Evolutionary conservation across 2,888 invertebrate genomes (phyloP).

Genomic region (Pyralis farinalis): DNA sequence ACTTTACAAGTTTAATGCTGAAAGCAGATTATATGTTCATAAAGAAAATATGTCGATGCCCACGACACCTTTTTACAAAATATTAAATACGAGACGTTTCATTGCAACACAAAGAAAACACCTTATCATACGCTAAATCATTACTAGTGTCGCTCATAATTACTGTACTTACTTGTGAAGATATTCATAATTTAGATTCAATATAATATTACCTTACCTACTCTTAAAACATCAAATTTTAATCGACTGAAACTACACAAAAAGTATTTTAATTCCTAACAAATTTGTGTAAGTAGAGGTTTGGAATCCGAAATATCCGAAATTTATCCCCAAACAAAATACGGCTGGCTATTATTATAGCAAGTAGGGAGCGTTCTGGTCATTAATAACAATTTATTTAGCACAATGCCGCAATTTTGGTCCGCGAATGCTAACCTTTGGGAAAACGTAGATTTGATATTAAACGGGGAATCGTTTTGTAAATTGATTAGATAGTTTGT

Average conservation of each 20-base stretch:
- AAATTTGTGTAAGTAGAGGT: constrained; percentile 31
- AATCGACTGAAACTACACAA: background rate
- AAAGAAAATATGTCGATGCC: constrained; percentile 34
- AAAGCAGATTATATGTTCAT: constrained; percentile 62
- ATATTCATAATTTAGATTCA: background rate
- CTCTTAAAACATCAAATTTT: background rate
- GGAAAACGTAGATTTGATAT: constrained; percentile 73
- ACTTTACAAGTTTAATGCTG: constrained; percentile 64
- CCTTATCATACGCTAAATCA: no score
- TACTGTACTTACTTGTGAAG: no score
- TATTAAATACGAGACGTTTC: background rate
- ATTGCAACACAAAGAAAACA: constrained; percentile 3
- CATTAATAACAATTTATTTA: constrained; percentile 80
- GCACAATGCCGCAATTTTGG: constrained; percentile 72
- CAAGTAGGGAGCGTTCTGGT: constrained; percentile 66
- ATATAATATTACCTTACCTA: no score
- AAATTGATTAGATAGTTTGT: constrained; percentile 76
- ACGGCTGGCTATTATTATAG: constrained; percentile 59
- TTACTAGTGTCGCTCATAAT: no score
- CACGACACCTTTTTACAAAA: constrained; percentile 19
- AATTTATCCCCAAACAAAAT: constrained; percentile 59
- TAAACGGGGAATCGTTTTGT: constrained; percentile 62
- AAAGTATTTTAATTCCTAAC: constrained; percentile 7
- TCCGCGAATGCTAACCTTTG: constrained; percentile 63
- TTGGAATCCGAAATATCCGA: constrained; percentile 38